Evolutionary conservation across 2,888 invertebrate genomes (phyloP).

Genomic region (Volucella bombylans): DNA sequence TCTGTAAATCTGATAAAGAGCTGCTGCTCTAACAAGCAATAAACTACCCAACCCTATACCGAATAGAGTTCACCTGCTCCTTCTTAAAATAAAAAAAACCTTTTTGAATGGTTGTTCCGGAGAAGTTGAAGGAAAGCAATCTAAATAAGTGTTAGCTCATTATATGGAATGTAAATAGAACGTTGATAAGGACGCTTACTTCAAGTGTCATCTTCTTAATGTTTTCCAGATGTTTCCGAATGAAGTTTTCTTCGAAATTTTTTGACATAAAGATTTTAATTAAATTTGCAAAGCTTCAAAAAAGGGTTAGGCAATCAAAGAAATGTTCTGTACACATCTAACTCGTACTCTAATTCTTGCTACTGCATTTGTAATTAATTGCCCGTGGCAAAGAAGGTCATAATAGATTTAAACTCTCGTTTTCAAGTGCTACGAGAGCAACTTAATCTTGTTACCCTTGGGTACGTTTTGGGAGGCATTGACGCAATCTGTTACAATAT

Average conservation of each 20-base stretch:
- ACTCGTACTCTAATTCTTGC: too few relatives aligned
- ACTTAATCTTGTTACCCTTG: too few relatives aligned
- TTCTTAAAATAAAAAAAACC: slow-evolving; percentile 1
- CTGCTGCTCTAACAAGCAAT: not conserved
- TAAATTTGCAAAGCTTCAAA: not conserved
- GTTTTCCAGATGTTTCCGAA: slow-evolving; percentile 23
- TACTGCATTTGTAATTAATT: too few relatives aligned
- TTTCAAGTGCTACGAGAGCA: too few relatives aligned
- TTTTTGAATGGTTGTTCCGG: not conserved
- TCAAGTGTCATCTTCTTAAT: slow-evolving; percentile 22
- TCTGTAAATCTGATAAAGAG: not conserved
- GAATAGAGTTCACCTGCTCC: not conserved
- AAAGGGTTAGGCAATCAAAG: too few relatives aligned
- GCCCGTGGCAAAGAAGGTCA: too few relatives aligned
- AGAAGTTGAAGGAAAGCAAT: not conserved
- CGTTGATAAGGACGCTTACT: slow-evolving; percentile 23
- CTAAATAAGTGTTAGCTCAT: slow-evolving; percentile 11
- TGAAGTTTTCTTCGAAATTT: not conserved
- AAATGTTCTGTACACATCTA: too few relatives aligned
- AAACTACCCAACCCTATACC: slow-evolving; percentile 16
- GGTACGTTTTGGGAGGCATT: too few relatives aligned
- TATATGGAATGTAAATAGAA: slow-evolving; percentile 1
- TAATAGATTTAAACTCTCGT: too few relatives aligned
- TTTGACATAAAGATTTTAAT: slow-evolving; percentile 5
- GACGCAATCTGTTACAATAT: too few relatives aligned